These are phyloP conservation scores for Tiliacea citrago DNA, from an alignment of 2,888 invertebrate genomes.

Conservation along the genomic window DNA sequence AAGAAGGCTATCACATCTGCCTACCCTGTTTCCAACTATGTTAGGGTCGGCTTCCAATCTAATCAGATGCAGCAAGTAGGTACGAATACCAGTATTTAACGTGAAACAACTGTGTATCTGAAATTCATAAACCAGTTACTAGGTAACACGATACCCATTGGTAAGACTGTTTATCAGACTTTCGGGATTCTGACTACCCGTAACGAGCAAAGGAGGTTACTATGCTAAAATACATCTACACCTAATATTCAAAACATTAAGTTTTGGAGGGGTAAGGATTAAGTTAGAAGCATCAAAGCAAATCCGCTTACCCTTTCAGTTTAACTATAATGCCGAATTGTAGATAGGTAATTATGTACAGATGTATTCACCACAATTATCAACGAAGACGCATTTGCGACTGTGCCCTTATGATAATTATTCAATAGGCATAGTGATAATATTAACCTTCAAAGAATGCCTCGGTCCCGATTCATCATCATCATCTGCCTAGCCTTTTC, in stretches of 20 bases:
- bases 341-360: not conserved
- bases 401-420: constrained; percentile 30
- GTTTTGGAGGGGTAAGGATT: no score
- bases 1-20: not conserved
- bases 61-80: not conserved
- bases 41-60: not conserved
- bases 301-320: constrained; percentile 27
- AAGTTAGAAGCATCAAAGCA: constrained; percentile 6
- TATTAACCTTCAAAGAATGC: not conserved
- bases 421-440: constrained; percentile 25
- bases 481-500: no score
- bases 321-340: no score
- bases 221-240: not conserved
- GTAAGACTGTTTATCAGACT: no score
- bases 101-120: no score
- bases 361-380: constrained; percentile 43
- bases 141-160: no score
- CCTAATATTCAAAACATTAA: not conserved
- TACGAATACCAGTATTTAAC: not conserved
- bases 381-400: constrained; percentile 7
- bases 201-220: not conserved
- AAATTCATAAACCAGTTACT: no score
- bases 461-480: no score
- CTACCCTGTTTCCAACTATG: no score
- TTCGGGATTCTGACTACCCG: not conserved